phyloP scores from a whole-genome alignment of 2,888 invertebrate species.

The Cantharis flavilabris region DNA sequence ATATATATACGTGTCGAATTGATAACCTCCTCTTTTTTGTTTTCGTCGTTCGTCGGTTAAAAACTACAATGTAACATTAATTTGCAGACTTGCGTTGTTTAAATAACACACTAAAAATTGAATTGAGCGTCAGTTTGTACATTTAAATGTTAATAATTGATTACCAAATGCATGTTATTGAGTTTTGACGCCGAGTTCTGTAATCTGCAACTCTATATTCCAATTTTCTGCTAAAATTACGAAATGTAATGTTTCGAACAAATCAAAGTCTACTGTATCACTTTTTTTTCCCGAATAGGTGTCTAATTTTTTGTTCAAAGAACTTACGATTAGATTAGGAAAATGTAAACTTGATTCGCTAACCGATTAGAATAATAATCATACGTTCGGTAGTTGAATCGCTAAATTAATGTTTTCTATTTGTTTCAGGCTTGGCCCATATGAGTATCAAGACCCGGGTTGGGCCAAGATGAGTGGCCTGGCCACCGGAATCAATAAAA shows the following conservation, averaged over 20 bases:
- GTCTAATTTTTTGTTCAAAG: too few species aligned
- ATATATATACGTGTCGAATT: too few species aligned
- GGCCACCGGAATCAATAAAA: constrained; percentile 65
- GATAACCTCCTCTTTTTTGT: too few species aligned
- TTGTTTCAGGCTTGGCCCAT: constrained; percentile 84
- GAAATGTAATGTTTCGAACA: not conserved
- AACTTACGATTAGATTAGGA: not conserved
- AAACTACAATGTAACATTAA: not conserved
- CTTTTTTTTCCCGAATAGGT: not conserved
- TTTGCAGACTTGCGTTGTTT: not conserved
- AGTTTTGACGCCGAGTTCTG: not conserved
- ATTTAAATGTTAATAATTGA: not conserved
- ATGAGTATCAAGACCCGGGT: constrained; percentile 86
- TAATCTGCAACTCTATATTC: too few species aligned
- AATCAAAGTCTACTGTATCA: not conserved
- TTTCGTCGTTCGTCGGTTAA: too few species aligned
- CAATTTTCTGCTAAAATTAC: not conserved
- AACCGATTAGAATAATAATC: not conserved
- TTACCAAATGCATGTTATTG: not conserved
- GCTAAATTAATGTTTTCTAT: constrained; percentile 24
- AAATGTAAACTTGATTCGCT: not conserved
- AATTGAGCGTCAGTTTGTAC: not conserved
- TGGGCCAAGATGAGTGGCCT: constrained; percentile 86
- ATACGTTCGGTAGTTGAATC: not conserved
- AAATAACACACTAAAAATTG: not conserved